Conservation (phyloP, 2,113 vertebrate genomes). For the Oreochromis niloticus region DNA sequence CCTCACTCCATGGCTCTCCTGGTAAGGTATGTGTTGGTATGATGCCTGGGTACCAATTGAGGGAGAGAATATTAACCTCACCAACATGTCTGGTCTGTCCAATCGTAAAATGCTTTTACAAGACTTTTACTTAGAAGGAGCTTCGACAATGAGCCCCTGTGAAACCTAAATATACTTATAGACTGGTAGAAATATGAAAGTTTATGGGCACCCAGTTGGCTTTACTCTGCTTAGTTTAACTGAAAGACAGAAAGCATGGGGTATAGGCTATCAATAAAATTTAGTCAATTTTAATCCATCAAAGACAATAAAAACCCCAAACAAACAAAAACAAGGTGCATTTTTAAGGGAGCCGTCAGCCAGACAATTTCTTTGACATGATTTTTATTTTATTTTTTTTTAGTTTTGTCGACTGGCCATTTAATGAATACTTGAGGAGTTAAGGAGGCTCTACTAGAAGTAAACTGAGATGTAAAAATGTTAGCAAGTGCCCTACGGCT, state of each 20-base stretch:
- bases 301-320: not conserved
- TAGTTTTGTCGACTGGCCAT: not conserved
- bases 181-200: not conserved
- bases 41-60: not conserved
- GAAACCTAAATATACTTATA: not conserved
- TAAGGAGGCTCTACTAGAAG: not conserved
- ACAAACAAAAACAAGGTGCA: not conserved
- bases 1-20: not conserved
- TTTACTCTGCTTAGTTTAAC: not conserved
- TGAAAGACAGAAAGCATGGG: not conserved
- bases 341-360: accelerated
- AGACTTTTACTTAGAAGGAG: not conserved
- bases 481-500: accelerated
- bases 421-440: not conserved
- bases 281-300: accelerated
- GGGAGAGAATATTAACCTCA: not conserved
- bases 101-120: not conserved
- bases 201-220: not conserved
- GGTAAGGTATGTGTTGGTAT: not conserved
- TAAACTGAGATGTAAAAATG: not conserved
- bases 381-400: not conserved
- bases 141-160: not conserved
- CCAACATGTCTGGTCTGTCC: not conserved
- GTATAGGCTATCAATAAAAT: not conserved
- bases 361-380: not conserved